These are phyloP conservation scores for Atrina japonica DNA, from an alignment of 2,888 invertebrate species.

Conservation along the genomic window DNA sequence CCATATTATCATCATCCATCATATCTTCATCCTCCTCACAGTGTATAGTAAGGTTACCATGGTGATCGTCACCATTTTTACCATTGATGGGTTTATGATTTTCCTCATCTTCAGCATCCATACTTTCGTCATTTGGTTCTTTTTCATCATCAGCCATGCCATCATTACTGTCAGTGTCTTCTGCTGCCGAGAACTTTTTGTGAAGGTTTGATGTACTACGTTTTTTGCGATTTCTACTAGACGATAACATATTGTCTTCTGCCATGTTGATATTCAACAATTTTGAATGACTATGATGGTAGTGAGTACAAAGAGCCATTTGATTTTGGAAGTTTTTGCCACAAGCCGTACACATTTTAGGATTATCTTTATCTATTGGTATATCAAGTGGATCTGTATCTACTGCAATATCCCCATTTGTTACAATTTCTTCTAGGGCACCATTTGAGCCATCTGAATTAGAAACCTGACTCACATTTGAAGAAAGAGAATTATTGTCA, in stretches of 20 bases:
- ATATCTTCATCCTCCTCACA: conserved; percentile 41
- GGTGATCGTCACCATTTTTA: conserved; percentile 12
- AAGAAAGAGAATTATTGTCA: neutral
- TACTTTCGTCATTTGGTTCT: conserved; percentile 20
- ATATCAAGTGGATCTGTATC: conserved; percentile 6
- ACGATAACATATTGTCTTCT: too few species aligned
- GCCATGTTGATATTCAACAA: too few species aligned
- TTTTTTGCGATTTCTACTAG: conserved; percentile 7
- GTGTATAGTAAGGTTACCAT: conserved; percentile 32
- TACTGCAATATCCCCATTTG: conserved; percentile 49
- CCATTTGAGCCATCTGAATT: conserved; percentile 38
- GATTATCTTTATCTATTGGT: conserved; percentile 82
- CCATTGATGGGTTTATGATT: conserved; percentile 20
- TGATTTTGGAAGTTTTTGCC: conserved; percentile 96
- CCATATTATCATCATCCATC: conserved; percentile 38
- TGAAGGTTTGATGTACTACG: too few species aligned
- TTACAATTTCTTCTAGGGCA: conserved; percentile 40
- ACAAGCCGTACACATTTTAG: conserved; percentile 94
- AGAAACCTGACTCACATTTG: neutral
- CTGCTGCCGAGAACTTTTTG: too few species aligned
- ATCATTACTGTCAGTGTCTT: neutral
- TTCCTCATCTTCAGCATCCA: conserved; percentile 40
- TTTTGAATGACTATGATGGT: too few species aligned
- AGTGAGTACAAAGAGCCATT: conserved; percentile 95
- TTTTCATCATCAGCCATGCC: conserved; percentile 22